Evolutionary conservation across 2,113 vertebrate genomes (phyloP).

Genomic region (Paradisaea rubra): DNA sequence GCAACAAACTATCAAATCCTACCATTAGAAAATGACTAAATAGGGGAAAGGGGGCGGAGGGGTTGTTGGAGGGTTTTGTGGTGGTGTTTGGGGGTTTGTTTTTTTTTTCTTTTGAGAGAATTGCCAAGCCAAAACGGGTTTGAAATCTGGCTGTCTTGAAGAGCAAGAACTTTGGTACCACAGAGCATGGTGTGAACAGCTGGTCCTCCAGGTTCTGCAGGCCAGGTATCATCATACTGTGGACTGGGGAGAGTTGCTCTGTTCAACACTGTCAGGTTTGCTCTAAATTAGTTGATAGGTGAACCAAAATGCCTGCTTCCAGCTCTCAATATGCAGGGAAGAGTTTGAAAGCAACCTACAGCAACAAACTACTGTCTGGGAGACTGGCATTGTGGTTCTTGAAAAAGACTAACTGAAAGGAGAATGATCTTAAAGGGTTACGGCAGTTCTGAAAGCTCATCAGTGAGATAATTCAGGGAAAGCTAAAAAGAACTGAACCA

Average conservation of each 20-base stretch:
- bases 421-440: neutral
- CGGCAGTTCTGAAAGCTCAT: neutral
- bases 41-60: accelerated
- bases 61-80: neutral
- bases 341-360: neutral
- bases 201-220: neutral
- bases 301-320: neutral
- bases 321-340: neutral
- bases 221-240: accelerated
- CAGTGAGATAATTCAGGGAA: neutral
- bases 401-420: neutral
- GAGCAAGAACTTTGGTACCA: neutral
- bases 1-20: neutral
- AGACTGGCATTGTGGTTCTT: neutral
- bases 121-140: neutral
- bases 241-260: neutral
- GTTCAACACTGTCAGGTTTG: neutral
- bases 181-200: accelerated
- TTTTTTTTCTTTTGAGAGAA: neutral
- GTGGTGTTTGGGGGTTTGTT: neutral
- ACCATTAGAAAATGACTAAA: neutral
- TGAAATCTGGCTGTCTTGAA: neutral
- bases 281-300: neutral
- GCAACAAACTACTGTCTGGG: neutral
- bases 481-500: neutral